phyloP scores from a whole-genome alignment of 2,113 vertebrate species.

The Caranx melampygus region DNA sequence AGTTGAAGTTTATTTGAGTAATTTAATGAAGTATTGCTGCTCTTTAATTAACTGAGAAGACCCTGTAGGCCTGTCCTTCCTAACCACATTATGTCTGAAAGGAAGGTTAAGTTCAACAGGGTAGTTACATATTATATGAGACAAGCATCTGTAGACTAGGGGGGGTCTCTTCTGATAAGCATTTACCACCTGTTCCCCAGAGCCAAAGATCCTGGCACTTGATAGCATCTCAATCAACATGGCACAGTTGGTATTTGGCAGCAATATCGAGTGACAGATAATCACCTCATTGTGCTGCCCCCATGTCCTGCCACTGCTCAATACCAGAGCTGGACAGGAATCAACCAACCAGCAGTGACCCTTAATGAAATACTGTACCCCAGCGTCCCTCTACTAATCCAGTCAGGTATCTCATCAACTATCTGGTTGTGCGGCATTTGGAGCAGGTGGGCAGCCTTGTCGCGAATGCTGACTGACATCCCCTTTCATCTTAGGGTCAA shows the following conservation, averaged over 20 bases:
- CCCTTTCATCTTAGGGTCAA: conserved; percentile 77
- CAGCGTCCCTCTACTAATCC: conserved; percentile 60
- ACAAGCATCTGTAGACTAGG: conserved; percentile 23
- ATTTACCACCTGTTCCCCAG: conserved; percentile 65
- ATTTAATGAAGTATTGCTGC: background rate
- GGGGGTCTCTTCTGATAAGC: conserved; percentile 33
- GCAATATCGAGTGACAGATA: conserved; percentile 63
- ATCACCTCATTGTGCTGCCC: conserved; percentile 73
- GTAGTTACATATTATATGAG: conserved; percentile 32
- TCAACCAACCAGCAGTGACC: conserved; percentile 40
- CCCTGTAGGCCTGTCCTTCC: background rate
- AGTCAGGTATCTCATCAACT: conserved; percentile 71
- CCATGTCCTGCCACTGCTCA: conserved; percentile 42
- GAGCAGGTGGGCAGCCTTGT: conserved; percentile 75
- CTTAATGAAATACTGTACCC: conserved; percentile 72
- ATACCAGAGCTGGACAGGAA: conserved; percentile 28
- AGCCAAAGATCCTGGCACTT: conserved; percentile 65
- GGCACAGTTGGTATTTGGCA: conserved; percentile 67
- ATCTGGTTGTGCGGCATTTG: conserved; percentile 59
- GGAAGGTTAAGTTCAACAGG: background rate
- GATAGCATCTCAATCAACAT: conserved; percentile 72
- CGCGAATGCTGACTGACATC: conserved; percentile 72
- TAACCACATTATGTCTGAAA: conserved; percentile 2
- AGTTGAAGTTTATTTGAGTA: background rate
- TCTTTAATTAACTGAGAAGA: background rate